A percentile compares a stretch with the other conserved stretches of the same genome.
Conservation (phyloP, 2,888 invertebrate genomes). For the Nomada hirtipes region DNA sequence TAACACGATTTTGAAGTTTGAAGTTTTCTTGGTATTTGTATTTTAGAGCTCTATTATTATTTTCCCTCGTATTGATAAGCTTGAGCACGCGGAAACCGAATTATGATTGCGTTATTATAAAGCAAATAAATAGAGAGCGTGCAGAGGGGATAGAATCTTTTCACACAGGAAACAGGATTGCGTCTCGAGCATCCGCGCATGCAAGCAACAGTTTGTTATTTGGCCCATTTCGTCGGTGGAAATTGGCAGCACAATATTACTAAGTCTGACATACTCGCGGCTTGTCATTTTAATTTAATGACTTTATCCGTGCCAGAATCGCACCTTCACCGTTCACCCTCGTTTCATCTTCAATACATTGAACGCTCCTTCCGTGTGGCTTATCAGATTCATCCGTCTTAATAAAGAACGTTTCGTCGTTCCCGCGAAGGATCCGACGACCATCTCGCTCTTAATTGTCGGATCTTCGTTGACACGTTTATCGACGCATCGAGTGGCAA, state of each 20-base stretch:
- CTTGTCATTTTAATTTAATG: conserved; percentile 59
- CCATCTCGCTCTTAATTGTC: conserved; percentile 36
- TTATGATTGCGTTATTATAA: too few species aligned
- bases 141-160: not conserved
- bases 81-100: too few species aligned
- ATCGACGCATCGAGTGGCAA: conserved; percentile 37
- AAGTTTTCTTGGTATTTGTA: too few species aligned
- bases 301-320: conserved; percentile 56
- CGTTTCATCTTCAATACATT: not conserved
- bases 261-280: conserved; percentile 30
- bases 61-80: too few species aligned
- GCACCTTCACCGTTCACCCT: conserved; percentile 20
- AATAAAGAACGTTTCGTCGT: conserved; percentile 15
- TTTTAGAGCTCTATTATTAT: too few species aligned
- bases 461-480: conserved; percentile 42
- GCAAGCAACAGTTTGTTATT: conserved; percentile 29
- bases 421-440: conserved; percentile 32
- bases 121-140: not conserved
- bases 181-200: not conserved
- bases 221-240: conserved; percentile 33
- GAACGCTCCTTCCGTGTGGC: not conserved
- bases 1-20: too few species aligned
- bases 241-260: conserved; percentile 57
- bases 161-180: not conserved
- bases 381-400: conserved; percentile 20